A percentile compares a stretch with the other conserved stretches of the same genome.
phyloP scores from a whole-genome alignment of 2,113 vertebrate genomes.

The Passerina amoena region DNA sequence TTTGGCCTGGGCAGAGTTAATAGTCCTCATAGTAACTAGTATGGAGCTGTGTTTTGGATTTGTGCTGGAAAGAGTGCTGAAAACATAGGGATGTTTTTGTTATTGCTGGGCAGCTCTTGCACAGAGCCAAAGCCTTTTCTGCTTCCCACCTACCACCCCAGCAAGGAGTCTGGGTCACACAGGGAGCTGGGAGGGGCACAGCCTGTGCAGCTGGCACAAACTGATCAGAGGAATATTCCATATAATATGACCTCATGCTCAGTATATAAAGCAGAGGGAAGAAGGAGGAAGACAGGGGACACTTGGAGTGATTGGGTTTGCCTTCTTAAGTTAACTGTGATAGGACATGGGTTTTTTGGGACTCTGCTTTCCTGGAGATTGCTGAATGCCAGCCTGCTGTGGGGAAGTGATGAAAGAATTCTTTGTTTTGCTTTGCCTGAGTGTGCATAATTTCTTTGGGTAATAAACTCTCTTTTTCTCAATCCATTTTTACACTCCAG shows the following conservation, averaged over 20 bases:
- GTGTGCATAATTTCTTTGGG: background rate
- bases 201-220: background rate
- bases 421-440: background rate
- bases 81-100: background rate
- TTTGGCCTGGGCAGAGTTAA: background rate
- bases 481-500: background rate
- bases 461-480: background rate
- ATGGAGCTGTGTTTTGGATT: background rate
- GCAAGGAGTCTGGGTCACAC: background rate
- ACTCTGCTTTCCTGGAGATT: background rate
- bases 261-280: background rate
- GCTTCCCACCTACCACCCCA: background rate
- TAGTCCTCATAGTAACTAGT: background rate
- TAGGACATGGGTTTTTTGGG: rapidly evolving
- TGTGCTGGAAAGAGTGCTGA: background rate
- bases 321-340: background rate
- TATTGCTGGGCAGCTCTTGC: background rate
- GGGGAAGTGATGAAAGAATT: background rate
- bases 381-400: rapidly evolving
- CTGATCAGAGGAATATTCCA: background rate
- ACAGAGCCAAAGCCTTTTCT: background rate
- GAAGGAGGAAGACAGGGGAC: rapidly evolving
- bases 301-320: background rate
- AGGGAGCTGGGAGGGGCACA: background rate
- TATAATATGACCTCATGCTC: background rate